Evolutionary conservation across 92 coral and sea anemone genomes (phyloP).

Genomic region (Zoanthus gigantus): DNA sequence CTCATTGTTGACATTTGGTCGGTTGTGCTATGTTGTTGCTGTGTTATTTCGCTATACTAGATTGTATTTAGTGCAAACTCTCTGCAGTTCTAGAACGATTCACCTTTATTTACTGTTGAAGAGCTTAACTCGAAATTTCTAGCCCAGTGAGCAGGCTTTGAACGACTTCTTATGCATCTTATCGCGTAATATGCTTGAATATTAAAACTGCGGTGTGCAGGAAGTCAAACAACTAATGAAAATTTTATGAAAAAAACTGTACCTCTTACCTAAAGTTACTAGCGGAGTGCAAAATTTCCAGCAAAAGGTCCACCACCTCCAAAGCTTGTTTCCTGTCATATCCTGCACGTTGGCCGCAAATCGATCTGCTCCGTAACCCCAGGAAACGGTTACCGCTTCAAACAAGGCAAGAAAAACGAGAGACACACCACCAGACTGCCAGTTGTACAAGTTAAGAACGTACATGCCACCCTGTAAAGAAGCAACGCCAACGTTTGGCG

Average conservation of each 20-base stretch:
- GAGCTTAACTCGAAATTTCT: too few relatives aligned
- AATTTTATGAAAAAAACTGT: neutral
- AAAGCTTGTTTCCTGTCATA: constrained; percentile 91
- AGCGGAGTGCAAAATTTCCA: constrained; percentile 94
- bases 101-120: too few relatives aligned
- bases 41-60: too few relatives aligned
- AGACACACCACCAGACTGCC: constrained; percentile 95
- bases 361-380: constrained; percentile 96
- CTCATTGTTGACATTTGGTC: too few relatives aligned
- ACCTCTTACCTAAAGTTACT: constrained; percentile 82
- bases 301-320: constrained; percentile 96
- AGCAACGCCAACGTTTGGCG: neutral
- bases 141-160: too few relatives aligned
- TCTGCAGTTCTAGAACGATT: too few relatives aligned
- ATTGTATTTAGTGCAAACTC: too few relatives aligned
- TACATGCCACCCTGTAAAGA: constrained; percentile 84
- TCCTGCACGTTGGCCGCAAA: constrained; percentile 87
- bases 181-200: too few relatives aligned
- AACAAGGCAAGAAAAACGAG: constrained; percentile 94
- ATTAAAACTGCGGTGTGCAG: too few relatives aligned
- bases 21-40: too few relatives aligned
- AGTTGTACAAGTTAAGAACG: constrained; percentile 88
- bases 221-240: too few relatives aligned
- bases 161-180: too few relatives aligned
- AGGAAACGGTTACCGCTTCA: constrained; percentile 87